These are phyloP conservation scores for Zapus hudsonius DNA, from an alignment of 2,113 vertebrate genomes.

Conservation along the genomic window DNA sequence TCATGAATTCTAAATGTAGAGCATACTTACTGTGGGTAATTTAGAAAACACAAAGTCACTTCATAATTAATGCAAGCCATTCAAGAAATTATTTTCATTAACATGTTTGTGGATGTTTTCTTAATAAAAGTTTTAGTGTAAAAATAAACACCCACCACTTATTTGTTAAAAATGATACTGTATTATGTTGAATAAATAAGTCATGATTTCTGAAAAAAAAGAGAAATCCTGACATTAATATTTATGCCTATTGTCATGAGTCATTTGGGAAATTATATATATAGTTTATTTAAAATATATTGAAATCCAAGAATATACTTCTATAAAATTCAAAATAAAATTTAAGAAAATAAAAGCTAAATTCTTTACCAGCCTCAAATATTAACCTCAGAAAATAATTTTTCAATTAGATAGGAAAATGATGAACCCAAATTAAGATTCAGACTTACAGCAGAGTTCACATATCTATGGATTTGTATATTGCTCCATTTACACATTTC, in stretches of 20 bases:
- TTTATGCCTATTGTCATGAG: neutral
- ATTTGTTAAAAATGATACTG: neutral
- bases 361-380: neutral
- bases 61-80: neutral
- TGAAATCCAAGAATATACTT: neutral
- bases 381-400: conserved; percentile 20
- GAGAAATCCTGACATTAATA: neutral
- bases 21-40: neutral
- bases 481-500: neutral
- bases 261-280: neutral
- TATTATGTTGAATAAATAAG: neutral
- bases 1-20: conserved; percentile 5
- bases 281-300: neutral
- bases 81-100: neutral
- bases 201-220: neutral
- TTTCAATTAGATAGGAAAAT: neutral
- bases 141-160: neutral
- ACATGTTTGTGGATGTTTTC: neutral
- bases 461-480: neutral
- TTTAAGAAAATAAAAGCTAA: conserved; percentile 4
- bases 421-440: neutral
- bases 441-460: neutral
- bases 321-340: neutral
- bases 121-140: conserved; percentile 7
- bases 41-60: conserved; percentile 42